Evolutionary conservation across 37 sponge, comb jelly and placozoan genomes (phyloP), one percentile per base, ranked within the genome.

Genomic region (Dysidea cf. avara): DNA sequence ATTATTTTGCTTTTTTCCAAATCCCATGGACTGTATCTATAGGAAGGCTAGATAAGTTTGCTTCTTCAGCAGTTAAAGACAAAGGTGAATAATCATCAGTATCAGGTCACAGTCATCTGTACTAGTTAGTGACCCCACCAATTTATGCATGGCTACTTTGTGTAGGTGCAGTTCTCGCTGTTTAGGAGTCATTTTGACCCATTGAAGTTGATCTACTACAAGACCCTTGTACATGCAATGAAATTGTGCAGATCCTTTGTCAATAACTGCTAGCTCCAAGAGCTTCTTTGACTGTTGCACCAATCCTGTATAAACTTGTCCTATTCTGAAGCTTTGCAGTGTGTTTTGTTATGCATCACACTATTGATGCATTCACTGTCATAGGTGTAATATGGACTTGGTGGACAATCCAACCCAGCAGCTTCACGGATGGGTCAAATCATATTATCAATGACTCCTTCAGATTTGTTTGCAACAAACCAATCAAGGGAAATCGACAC

Each of bases 361-460:
- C 61, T 75, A 20, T 75, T 75, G 51, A 53, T 75, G 6, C 63
- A 75, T 28, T 75, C 75, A 48, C 49, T 50, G 2, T 75, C 75
- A 62, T 75, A 61, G 3, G 75, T 75, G 29, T 75, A 20, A n/a
- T 75, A 75, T 25, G 75, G 75, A 4, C 16, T 6, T 7, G 75
- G 75, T 46, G 75, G 75, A 14, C 26, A 61, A 2, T 63, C 75
- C 26, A 75, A 50, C 7, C 75, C 75, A n/a, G 75, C 75, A 25
- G 40, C 61, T 60, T 61, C 52, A 31, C 75, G 64, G n/a, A n/a
- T n/a, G n/a, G n/a, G n/a, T n/a, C n/a, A n/a, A n/a, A n/a, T n/a
- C n/a, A n/a, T n/a, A n/a, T n/a, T n/a, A n/a, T n/a, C n/a, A n/a
- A n/a, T n/a, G n/a, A n/a, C n/a, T n/a, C n/a, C n/a, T 30, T 46